Base-by-base conservation (phyloP, 2,113 vertebrate genomes). In the Aldabrachelys gigantea region DNA sequence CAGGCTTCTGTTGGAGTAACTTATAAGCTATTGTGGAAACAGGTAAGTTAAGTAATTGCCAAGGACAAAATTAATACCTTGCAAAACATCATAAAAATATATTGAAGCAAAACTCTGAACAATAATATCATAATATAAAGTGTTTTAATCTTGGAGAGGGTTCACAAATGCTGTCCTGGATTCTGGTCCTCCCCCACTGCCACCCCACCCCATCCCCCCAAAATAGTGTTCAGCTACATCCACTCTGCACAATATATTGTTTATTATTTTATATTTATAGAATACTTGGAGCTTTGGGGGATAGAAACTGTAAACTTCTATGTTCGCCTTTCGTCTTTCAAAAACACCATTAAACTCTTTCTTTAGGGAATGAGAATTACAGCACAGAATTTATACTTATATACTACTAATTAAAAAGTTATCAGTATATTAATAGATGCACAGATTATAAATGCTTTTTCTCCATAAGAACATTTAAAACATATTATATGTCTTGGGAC, bases 1-100 rank as follows among this genome's bases (percentile, higher is more conserved):
- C 53, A n/a, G 3, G 12, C 83, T 86, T 84, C 31, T 17, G 41
- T 52, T 47, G 27, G 6, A 83, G 17, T 62, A 22, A 47, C 92
- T 96, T 49, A 31, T 91, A 96, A 82, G n/a, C 10, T 59, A 57
- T 27, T 81, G 25, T 83, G 80, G 47, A 52, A 93, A 84, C 38
- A 90, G 22, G 80, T 69, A 83, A 21, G 27, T 82, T 90, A 57
- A 87, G 27, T 52, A 49, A 78, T 14, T 53, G 80, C 27, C 78
- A 84, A 89, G 54, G 78, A 85, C 82, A 92, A 91, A 89, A 92
- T 35, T 59, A 59, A 29, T 56, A 44, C 21, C 75, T 83, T 12
- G 69, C 87, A 92, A 84, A 89, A 86, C 49, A 84, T 82, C 2
- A n/a, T 35, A 82, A 90, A 89, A 91, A 84, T 9, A 59, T 31